phyloP scores from a whole-genome alignment of 2,888 invertebrate species.

The Entomobrya proxima region DNA sequence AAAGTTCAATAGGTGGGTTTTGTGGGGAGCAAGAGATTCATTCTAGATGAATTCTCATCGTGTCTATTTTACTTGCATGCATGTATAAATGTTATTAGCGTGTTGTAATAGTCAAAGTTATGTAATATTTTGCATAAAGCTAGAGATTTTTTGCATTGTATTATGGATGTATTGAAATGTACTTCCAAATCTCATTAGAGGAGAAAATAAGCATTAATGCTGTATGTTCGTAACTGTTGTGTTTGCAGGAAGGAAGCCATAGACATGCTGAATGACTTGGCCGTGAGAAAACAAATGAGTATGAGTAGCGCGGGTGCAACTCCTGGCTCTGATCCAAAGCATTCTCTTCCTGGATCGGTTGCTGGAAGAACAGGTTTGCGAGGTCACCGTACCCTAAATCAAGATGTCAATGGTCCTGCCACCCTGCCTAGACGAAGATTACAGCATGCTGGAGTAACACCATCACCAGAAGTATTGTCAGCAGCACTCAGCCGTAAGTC shows the following conservation, averaged over 20 bases:
- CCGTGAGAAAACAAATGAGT: slow-evolving; percentile 85
- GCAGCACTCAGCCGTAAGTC: slow-evolving; percentile 75
- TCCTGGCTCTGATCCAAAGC: slow-evolving; percentile 69
- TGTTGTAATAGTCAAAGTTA: not conserved
- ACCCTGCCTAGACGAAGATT: slow-evolving; percentile 73
- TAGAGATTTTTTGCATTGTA: not conserved
- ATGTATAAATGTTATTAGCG: slow-evolving; percentile 13
- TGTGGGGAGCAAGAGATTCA: not conserved
- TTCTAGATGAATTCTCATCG: not conserved
- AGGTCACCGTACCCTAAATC: slow-evolving; percentile 61
- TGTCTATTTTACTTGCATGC: too few species aligned
- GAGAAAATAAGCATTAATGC: not conserved
- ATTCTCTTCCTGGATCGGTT: slow-evolving; percentile 71
- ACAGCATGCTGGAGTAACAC: slow-evolving; percentile 70
- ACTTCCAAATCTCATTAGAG: not conserved
- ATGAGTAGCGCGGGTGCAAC: slow-evolving; percentile 80
- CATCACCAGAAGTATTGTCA: slow-evolving; percentile 76
- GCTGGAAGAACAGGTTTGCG: slow-evolving; percentile 69
- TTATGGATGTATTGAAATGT: not conserved
- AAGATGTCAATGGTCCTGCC: slow-evolving; percentile 73
- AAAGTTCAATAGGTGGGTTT: not conserved
- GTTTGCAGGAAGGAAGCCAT: slow-evolving; percentile 84
- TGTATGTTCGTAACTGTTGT: not conserved
- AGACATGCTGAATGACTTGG: slow-evolving; percentile 89
- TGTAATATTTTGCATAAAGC: not conserved